Conservation (phyloP, 2,888 invertebrate genomes). For the Dione juno region DNA sequence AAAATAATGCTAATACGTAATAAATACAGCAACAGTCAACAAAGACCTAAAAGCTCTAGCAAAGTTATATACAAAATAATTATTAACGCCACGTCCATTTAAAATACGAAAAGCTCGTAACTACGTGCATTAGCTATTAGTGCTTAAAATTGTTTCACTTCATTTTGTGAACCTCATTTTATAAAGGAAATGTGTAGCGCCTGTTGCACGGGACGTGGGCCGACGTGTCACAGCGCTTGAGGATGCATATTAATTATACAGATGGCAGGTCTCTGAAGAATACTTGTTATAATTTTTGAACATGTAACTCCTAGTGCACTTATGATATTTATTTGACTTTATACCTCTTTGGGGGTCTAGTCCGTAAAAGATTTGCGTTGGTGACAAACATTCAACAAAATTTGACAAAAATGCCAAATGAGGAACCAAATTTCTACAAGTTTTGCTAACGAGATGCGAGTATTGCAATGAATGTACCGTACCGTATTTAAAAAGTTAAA, state of each 20-base stretch:
- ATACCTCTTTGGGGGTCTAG: no score
- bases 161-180: slow-evolving; percentile 38
- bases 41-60: slow-evolving; percentile 4
- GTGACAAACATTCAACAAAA: no score
- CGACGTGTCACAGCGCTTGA: neutral
- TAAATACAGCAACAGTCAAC: neutral
- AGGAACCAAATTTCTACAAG: no score
- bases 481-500: no score
- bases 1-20: neutral
- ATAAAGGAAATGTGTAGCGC: slow-evolving; percentile 31
- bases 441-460: no score
- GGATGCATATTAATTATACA: slow-evolving; percentile 14
- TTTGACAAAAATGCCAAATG: no score
- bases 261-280: neutral
- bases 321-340: no score
- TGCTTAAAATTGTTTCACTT: slow-evolving; percentile 17
- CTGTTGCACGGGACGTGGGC: slow-evolving; percentile 16
- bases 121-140: slow-evolving; percentile 12
- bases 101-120: slow-evolving; percentile 22
- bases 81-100: neutral
- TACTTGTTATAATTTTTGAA: neutral
- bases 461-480: no score
- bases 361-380: no score
- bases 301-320: no score
- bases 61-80: slow-evolving; percentile 12